These are phyloP conservation scores for Netelia melanura DNA, from an alignment of 2,888 invertebrate species.

Conservation along the genomic window DNA sequence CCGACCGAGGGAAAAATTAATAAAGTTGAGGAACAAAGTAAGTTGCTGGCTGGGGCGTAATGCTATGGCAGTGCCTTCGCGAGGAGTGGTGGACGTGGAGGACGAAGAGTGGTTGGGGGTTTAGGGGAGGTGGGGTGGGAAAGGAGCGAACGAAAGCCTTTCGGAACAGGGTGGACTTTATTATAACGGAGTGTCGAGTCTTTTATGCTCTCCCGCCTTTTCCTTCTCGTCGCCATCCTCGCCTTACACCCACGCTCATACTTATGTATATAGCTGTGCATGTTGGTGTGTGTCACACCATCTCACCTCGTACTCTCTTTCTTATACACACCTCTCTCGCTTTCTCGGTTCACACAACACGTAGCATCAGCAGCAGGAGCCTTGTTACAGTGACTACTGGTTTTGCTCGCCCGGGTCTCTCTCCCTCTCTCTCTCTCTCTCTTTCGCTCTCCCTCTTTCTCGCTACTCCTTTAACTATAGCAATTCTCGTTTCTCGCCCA, in stretches of 20 bases:
- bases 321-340: constrained; percentile 53
- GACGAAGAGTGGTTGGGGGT: constrained; percentile 24
- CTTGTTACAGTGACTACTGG: constrained; percentile 69
- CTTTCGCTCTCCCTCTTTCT: constrained; percentile 58
- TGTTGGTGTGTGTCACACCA: constrained; percentile 5
- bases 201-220: constrained; percentile 81
- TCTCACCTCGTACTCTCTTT: constrained; percentile 23
- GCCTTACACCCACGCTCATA: constrained; percentile 26
- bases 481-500: constrained; percentile 71
- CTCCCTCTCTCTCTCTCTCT: constrained; percentile 18
- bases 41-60: constrained; percentile 82
- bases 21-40: constrained; percentile 85
- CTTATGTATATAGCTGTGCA: constrained; percentile 31
- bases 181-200: constrained; percentile 85
- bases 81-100: constrained; percentile 48
- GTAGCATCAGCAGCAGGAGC: constrained; percentile 64
- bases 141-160: constrained; percentile 76
- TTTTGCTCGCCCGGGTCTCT: constrained; percentile 51
- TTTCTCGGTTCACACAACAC: constrained; percentile 66
- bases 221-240: constrained; percentile 67
- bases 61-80: constrained; percentile 75
- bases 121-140: constrained; percentile 60
- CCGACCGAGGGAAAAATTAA: constrained; percentile 85
- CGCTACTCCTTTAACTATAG: constrained; percentile 56
- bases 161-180: constrained; percentile 83